A percentile compares a stretch with the other conserved stretches of the same genome.
Evolutionary conservation across 1,140 invertebrate genomes (phyloP).

Genomic region (Drosophila athabasca): DNA sequence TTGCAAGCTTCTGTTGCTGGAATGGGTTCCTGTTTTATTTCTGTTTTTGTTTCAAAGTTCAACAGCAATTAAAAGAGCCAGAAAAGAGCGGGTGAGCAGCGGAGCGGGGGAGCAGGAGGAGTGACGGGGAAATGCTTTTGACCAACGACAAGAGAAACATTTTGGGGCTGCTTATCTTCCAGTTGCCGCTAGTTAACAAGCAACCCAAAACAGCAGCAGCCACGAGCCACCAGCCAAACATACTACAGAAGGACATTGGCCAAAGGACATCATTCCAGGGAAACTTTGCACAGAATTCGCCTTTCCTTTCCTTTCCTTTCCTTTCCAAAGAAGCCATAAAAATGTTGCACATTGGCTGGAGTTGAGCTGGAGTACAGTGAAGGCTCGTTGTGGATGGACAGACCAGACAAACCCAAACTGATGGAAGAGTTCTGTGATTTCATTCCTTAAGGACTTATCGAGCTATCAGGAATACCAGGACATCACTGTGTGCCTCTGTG

Average conservation of each 20-base stretch:
- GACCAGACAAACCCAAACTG: too few relatives aligned
- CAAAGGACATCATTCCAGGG: constrained; percentile 52
- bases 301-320: too few relatives aligned
- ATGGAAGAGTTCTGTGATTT: too few relatives aligned
- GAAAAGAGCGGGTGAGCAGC: constrained; percentile 15
- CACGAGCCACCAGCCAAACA: background rate
- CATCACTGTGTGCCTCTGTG: constrained; percentile 22
- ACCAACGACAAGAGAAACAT: constrained; percentile 39
- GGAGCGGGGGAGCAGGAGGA: constrained; percentile 27
- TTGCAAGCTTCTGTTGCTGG: constrained; percentile 6
- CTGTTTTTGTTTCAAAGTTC: constrained; percentile 49
- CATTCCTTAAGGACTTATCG: too few relatives aligned
- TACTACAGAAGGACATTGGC: constrained; percentile 35
- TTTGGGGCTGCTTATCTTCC: constrained; percentile 61
- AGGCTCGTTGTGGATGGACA: background rate
- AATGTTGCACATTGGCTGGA: constrained; percentile 49
- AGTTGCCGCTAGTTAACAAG: constrained; percentile 66
- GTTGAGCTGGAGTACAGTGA: constrained; percentile 15
- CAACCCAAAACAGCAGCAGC: constrained; percentile 35
- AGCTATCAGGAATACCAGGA: background rate
- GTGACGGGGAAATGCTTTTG: constrained; percentile 40
- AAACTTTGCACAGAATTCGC: constrained; percentile 58
- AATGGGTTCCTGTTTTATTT: constrained; percentile 34
- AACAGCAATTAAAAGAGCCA: constrained; percentile 74
- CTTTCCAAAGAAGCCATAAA: constrained; percentile 67